Evolutionary conservation across 2,888 invertebrate species (phyloP).

Genomic region (Microdon myrmicae): DNA sequence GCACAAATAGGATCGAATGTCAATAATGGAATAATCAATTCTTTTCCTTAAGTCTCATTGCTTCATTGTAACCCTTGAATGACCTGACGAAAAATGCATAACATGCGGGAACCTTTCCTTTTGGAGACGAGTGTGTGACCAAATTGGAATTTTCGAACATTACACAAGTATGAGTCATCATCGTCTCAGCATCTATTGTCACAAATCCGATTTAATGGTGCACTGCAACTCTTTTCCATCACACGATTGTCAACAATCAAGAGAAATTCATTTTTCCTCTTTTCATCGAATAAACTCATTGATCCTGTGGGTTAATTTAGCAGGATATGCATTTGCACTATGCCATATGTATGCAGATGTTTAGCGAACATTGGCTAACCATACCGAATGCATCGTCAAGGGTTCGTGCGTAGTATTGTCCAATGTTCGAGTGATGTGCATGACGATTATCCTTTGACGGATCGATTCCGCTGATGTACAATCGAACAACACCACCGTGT

Average conservation of each 20-base stretch:
- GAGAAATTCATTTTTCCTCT: conserved; percentile 19
- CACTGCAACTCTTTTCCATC: conserved; percentile 36
- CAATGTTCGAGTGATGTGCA: conserved; percentile 32
- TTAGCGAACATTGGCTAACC: conserved; percentile 32
- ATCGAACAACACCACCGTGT: conserved; percentile 2
- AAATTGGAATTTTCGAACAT: conserved; percentile 19
- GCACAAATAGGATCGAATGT: conserved; percentile 28
- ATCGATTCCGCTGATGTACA: conserved; percentile 31
- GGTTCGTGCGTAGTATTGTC: conserved; percentile 29
- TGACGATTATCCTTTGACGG: conserved; percentile 39
- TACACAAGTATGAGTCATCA: conserved; percentile 49
- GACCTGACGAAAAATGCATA: conserved; percentile 2
- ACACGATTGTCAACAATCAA: conserved; percentile 36
- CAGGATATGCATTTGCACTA: conserved; percentile 16
- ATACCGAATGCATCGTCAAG: conserved; percentile 5
- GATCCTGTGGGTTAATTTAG: conserved; percentile 37
- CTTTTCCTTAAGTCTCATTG: conserved; percentile 22
- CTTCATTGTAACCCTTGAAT: conserved; percentile 2
- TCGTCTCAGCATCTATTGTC: conserved; percentile 21
- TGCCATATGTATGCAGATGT: conserved; percentile 34
- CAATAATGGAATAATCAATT: conserved; percentile 47
- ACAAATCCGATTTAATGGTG: conserved; percentile 21
- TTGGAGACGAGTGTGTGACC: background rate
- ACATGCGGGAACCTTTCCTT: conserved; percentile 39
- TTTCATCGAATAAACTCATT: conserved; percentile 17